These are phyloP conservation scores for Microlaimidae sp. DNA, from an alignment of 2,888 invertebrate species.

Conservation along the genomic window DNA sequence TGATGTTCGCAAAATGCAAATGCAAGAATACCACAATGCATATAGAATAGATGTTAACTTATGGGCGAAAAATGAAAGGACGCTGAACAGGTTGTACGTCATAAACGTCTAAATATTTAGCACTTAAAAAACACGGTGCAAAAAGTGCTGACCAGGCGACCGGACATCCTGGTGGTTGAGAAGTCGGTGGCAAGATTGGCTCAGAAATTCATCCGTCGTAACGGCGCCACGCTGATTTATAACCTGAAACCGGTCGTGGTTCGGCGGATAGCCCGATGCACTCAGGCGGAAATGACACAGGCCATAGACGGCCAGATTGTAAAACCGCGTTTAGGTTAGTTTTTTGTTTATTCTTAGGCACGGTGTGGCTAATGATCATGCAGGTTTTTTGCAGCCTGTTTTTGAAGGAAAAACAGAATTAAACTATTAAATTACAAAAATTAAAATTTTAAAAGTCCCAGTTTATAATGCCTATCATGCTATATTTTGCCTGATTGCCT, in stretches of 20 bases:
- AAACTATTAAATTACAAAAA: constrained; percentile 63
- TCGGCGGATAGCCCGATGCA: constrained; percentile 57
- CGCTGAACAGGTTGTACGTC: too few species aligned
- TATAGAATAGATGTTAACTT: too few species aligned
- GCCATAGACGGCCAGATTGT: constrained; percentile 62
- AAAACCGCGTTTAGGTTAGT: constrained; percentile 59
- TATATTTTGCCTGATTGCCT: too few species aligned
- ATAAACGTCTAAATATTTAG: too few species aligned
- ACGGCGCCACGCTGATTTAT: constrained; percentile 65
- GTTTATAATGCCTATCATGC: constrained; percentile 34
- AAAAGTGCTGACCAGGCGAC: constrained; percentile 61
- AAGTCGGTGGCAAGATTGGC: constrained; percentile 63
- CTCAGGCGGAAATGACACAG: constrained; percentile 64
- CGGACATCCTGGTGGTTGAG: constrained; percentile 72
- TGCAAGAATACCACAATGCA: too few species aligned
- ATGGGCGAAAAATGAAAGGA: too few species aligned
- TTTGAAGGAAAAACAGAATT: too few species aligned
- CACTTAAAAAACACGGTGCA: constrained; percentile 52
- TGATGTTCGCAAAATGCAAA: too few species aligned
- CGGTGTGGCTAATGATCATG: too few species aligned
- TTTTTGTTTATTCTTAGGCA: too few species aligned
- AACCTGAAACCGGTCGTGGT: constrained; percentile 67
- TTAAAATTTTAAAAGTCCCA: constrained; percentile 38
- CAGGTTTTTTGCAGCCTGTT: too few species aligned
- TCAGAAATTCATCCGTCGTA: constrained; percentile 61